Base-by-base conservation (phyloP, 2,888 invertebrate species). In the Luperina testacea region DNA sequence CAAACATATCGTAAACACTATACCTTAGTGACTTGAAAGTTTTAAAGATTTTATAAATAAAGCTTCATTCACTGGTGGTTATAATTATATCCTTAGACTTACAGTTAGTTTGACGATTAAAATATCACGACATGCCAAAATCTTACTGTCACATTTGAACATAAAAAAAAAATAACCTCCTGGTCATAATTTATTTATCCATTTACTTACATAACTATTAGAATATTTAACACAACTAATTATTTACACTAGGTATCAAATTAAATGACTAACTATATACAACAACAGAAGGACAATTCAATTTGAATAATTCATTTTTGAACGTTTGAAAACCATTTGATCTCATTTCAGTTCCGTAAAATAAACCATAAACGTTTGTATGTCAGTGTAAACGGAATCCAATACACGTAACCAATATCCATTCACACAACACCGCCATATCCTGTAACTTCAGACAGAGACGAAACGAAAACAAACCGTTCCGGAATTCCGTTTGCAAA, bases 1-100 rank as follows among this genome's bases (percentile, higher is more conserved):
- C 70, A 81, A 81, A 75, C 69, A 81, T 63, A 75, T 72, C 65
- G 61, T 85, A 85, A 85, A 72, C 69, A 69, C 38, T 27, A 24
- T 53, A 57, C 9, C 15, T 24, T 57, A 83, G 20, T 72, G 20
- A 20, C 17, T 63, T 9, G 2, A 51, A 24, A 17, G n/a, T 75
- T 63, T 48, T 63, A 38, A 69, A 75, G 27, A 48, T 8, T 63
- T 38, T 53, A 27, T 24, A 64, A 48, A 7, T 48, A 42, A 64
- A 48, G 48, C 0, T 73, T 57, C 17, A 38, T 27, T 59, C 7
- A 63, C 9, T 74, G 27, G 27, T 73, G 38, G 38, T 51, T 24
- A n/a, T 48, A n/a, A n/a, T n/a, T n/a, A 32, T 74, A n/a, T 74
- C 15, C n/a, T 81, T 45, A 48, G 32, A 27, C n/a, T 48, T 27